phyloP scores from a whole-genome alignment of 2,113 vertebrate genomes.

The Eulacestoma nigropectus region DNA sequence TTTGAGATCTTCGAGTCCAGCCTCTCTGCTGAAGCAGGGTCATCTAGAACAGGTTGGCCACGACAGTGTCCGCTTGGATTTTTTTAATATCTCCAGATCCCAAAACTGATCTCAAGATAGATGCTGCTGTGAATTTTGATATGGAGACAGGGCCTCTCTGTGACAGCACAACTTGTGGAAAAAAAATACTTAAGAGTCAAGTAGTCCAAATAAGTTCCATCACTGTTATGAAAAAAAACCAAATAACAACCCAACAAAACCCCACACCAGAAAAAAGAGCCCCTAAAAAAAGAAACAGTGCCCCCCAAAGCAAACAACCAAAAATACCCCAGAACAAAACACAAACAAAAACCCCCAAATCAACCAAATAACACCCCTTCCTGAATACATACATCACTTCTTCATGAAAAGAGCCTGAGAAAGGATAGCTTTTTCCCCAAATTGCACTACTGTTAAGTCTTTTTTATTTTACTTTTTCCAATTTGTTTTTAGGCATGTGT shows the following conservation, averaged over 20 bases:
- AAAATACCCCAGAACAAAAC: neutral
- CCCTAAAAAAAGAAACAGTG: no score
- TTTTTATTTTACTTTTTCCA: neutral
- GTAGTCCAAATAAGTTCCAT: neutral
- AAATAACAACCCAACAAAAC: neutral
- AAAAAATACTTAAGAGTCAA: neutral
- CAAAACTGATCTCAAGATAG: neutral
- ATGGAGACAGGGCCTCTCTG: neutral
- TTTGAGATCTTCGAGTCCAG: neutral
- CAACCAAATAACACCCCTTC: neutral
- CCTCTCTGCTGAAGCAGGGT: neutral
- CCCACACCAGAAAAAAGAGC: neutral
- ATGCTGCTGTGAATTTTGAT: neutral
- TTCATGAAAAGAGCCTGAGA: neutral
- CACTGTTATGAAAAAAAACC: fast-evolving
- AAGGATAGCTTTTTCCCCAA: neutral
- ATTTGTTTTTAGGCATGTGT: neutral
- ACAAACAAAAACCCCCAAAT: neutral
- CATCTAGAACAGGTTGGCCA: neutral
- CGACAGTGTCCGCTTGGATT: neutral
- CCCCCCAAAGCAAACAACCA: no score
- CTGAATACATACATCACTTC: neutral
- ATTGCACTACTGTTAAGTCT: neutral
- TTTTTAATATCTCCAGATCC: neutral
- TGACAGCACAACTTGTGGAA: neutral